Percentiles rank a stretch among this genome's conserved stretches.
These are phyloP conservation scores for Colinus virginianus DNA, from an alignment of 2,113 vertebrate genomes.

Conservation along the genomic window DNA sequence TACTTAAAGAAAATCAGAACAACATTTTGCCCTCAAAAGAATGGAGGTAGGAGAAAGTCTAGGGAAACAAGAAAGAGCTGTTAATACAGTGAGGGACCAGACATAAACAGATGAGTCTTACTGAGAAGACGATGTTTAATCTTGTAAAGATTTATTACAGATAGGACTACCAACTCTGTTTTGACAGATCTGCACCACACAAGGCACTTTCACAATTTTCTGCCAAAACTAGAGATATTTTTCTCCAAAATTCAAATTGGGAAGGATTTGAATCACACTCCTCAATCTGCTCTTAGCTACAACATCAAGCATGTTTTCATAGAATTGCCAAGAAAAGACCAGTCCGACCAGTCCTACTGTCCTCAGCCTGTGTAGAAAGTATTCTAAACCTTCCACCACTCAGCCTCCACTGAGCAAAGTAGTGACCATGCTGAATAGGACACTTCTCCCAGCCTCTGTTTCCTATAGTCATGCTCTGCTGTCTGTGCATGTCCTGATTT, in stretches of 20 bases:
- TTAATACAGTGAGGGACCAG: not conserved
- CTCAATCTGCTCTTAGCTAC: not conserved
- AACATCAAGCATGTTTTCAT: not conserved
- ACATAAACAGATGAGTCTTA: not conserved
- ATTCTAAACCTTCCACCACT: not conserved
- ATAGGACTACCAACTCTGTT: not conserved
- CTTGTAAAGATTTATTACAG: not conserved
- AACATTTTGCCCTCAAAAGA: not conserved
- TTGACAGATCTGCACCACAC: not conserved
- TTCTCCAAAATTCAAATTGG: not conserved
- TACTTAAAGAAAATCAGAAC: not conserved
- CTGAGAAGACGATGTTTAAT: not conserved
- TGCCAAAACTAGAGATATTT: not conserved
- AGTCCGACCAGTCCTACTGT: too few species aligned
- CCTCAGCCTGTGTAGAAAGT: not conserved
- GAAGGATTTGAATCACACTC: not conserved
- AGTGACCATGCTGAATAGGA: not conserved
- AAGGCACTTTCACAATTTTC: not conserved
- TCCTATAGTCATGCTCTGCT: not conserved
- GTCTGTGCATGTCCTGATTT: not conserved
- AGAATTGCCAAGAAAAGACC: too few species aligned
- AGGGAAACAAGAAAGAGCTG: not conserved
- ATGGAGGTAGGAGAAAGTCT: fast-evolving
- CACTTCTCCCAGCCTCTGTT: not conserved
- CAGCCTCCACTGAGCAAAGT: not conserved